A percentile compares a stretch with the other conserved stretches of the same genome.
phyloP scores from a whole-genome alignment of 1,140 invertebrate genomes.

The Brachionus calyciflorus region DNA sequence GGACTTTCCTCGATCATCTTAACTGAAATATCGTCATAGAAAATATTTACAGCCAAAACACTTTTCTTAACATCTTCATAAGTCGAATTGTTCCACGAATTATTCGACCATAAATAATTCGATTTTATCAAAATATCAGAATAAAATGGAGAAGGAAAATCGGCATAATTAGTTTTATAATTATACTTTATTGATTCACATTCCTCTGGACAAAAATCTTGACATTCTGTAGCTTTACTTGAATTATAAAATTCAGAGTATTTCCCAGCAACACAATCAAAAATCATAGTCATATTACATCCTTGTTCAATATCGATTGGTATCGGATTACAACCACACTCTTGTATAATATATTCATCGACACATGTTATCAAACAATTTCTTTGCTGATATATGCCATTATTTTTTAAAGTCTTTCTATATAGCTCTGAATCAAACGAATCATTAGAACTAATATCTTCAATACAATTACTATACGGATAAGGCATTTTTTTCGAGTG shows the following conservation, averaged over 20 bases:
- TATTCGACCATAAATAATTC: background rate
- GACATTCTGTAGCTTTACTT: background rate
- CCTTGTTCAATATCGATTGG: background rate
- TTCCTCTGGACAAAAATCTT: constrained; percentile 24
- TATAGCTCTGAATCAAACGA: background rate
- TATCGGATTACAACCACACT: background rate
- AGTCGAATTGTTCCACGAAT: background rate
- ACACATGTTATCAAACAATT: background rate
- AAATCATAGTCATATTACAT: too few relatives aligned
- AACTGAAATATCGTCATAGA: background rate
- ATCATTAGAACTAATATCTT: background rate
- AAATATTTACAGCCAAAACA: background rate
- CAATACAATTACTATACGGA: background rate
- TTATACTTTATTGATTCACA: background rate
- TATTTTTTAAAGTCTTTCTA: background rate
- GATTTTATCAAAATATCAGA: background rate
- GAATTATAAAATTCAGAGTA: background rate
- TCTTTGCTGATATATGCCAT: constrained; percentile 19
- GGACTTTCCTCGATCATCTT: background rate
- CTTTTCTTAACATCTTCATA: background rate
- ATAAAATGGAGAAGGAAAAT: background rate
- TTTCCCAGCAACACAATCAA: background rate
- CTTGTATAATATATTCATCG: background rate
- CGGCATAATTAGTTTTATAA: background rate
- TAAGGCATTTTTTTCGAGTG: background rate